phyloP scores from a whole-genome alignment of 37 sponge, comb jelly and placozoan genomes.

The Hormiphora californensis region DNA sequence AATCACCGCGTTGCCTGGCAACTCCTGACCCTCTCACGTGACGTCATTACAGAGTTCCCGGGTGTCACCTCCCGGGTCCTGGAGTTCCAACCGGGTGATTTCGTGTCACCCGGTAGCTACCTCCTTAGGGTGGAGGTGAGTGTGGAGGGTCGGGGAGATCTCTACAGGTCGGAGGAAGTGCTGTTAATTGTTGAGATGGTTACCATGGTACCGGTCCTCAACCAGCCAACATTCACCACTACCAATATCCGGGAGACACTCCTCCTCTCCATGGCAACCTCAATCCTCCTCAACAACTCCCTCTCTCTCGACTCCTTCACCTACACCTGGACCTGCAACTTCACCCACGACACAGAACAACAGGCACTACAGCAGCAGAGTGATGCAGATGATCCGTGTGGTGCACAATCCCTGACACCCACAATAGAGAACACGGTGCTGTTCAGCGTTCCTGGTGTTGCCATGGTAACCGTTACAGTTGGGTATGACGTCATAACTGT shows the following conservation, averaged over 20 bases:
- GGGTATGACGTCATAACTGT: not conserved
- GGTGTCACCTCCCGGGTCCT: not conserved
- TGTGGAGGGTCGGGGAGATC: not conserved
- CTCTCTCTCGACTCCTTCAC: not conserved
- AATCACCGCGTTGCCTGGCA: not conserved
- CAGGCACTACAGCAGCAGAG: too few species aligned
- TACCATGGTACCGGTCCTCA: not conserved
- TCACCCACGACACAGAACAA: too few species aligned
- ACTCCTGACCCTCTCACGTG: not conserved
- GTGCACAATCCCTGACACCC: not conserved
- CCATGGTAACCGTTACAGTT: not conserved
- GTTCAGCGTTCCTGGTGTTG: constrained; percentile 20
- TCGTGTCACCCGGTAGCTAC: not conserved
- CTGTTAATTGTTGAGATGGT: not conserved
- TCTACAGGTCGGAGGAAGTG: constrained; percentile 14
- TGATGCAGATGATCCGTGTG: not conserved
- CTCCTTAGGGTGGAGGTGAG: not conserved
- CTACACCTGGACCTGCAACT: not conserved
- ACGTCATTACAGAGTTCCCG: not conserved
- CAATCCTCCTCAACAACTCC: not conserved
- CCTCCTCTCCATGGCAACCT: not conserved
- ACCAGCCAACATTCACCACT: constrained; percentile 45
- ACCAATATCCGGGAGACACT: constrained; percentile 9
- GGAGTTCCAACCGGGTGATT: not conserved
- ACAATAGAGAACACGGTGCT: not conserved